phyloP scores from a whole-genome alignment of 2,797 vertebrate genomes.

The Hippopotamyrus pictus region DNA sequence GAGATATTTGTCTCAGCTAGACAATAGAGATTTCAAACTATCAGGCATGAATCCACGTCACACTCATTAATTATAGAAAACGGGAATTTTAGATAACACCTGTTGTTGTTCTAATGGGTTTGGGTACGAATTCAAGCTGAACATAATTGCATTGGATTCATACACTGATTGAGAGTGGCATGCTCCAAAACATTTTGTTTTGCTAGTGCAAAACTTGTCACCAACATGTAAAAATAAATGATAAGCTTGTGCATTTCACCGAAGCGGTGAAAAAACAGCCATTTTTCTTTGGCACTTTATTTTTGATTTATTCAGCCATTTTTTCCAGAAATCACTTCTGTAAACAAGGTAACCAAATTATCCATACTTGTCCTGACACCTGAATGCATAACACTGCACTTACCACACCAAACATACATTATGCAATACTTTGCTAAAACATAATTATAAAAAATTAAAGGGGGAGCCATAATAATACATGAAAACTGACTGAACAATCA shows the following conservation, averaged over 20 bases:
- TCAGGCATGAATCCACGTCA: not conserved
- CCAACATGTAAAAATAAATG: slow-evolving; percentile 29
- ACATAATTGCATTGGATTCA: slow-evolving; percentile 42
- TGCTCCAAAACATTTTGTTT: slow-evolving; percentile 28
- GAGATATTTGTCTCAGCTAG: slow-evolving; percentile 3
- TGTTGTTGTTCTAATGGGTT: slow-evolving; percentile 8
- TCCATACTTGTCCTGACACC: slow-evolving; percentile 23
- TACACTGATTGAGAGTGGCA: slow-evolving; percentile 38
- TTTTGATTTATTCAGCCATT: slow-evolving; percentile 17
- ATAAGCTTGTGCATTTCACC: not conserved
- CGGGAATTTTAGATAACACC: slow-evolving; percentile 2
- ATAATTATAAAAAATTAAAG: not conserved
- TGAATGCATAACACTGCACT: not conserved
- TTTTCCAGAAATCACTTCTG: slow-evolving; percentile 14
- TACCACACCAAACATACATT: not conserved
- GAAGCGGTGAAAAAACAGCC: slow-evolving; percentile 27
- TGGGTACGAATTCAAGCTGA: slow-evolving; percentile 9
- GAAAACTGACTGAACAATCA: not conserved
- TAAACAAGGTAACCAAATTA: slow-evolving; percentile 32
- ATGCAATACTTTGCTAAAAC: not conserved
- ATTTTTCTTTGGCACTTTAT: slow-evolving; percentile 11
- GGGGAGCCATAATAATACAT: not conserved
- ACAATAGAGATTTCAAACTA: slow-evolving; percentile 5
- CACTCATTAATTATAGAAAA: slow-evolving; percentile 3
- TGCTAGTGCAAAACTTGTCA: slow-evolving; percentile 40